Evolutionary conservation across 2,113 vertebrate genomes (phyloP), one percentile per base, ranked within the genome.

Genomic region (Morone chrysops): DNA sequence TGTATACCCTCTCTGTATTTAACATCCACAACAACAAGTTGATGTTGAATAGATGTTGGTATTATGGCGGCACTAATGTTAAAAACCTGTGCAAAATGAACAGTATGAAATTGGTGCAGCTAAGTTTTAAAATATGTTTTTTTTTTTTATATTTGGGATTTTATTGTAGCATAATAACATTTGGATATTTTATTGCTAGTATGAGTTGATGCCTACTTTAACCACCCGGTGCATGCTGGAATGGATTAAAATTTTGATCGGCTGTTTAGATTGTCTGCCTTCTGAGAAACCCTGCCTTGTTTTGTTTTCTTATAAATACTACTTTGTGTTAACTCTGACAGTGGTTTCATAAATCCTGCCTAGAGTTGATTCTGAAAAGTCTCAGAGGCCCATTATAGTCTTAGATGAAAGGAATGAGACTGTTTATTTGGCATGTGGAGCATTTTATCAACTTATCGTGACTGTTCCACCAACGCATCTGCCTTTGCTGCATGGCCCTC

Each of bases 361-460:
- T 68, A 25, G 20, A 59, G 18, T 38, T 17, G 11, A 77, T 62
- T 81, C 16, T 53, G 48, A 59, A 25, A 48, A 57, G 51, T 40
- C 43, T 43, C 63, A 41, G 16, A 22, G 5, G 51, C 54, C n/a
- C 25, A 40, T 60, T 36, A 68, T 11, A 56, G 71, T 45, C 54
- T 25, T 22, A 41, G 16, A 75, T 61, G 13, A 71, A 70, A 61
- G 43, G 13, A 74, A 9, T 43, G 12, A 51, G 25, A 36, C 10
- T 8, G 38, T 75, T 75, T 16, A 54, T 43, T 60, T 74, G n/a
- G 4, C 40, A 40, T 18, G n/a, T 14, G 17, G 16, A 71, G 66
- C 60, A 10, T 84, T 65, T 77, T 4, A 60, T 75, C 25, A 83
- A 60, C 16, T 41, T 47, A 45, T 41, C 8, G 20, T 68, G 75